Conservation (phyloP, 2,888 invertebrate genomes). For the Matsumyia berberina region DNA sequence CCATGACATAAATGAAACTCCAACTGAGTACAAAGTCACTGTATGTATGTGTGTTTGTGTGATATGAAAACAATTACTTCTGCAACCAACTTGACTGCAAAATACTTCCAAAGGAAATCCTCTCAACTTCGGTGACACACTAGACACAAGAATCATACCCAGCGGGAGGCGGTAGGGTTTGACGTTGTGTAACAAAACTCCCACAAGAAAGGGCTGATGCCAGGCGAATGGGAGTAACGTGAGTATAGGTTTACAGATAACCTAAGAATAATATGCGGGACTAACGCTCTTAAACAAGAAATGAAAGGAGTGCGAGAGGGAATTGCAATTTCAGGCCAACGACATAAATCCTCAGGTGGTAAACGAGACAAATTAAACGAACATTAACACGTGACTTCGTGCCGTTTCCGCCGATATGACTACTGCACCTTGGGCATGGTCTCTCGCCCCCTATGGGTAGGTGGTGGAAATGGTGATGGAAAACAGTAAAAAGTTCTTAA, state of each 20-base stretch:
- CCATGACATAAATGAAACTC: constrained; percentile 33
- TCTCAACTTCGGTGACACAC: constrained; percentile 33
- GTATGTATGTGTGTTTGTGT: constrained; percentile 21
- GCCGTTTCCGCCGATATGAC: constrained; percentile 73
- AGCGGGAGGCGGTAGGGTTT: constrained; percentile 5
- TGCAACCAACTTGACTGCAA: constrained; percentile 58
- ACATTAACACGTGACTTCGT: constrained; percentile 79
- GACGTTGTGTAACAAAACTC: constrained; percentile 35
- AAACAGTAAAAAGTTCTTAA: constrained; percentile 25
- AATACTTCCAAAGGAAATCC: constrained; percentile 54
- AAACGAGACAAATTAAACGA: constrained; percentile 77
- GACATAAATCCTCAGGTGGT: constrained; percentile 75
- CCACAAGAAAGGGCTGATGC: constrained; percentile 6
- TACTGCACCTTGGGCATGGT: constrained; percentile 19
- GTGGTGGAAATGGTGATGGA: not conserved
- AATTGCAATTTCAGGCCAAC: constrained; percentile 64
- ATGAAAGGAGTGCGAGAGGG: constrained; percentile 6
- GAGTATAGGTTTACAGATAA: not conserved
- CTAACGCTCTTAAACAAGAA: constrained; percentile 5
- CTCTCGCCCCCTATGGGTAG: not conserved
- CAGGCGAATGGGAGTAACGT: constrained; percentile 1
- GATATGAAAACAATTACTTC: constrained; percentile 70
- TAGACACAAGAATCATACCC: constrained; percentile 45
- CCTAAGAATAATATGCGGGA: not conserved
- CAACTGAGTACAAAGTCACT: constrained; percentile 54